Percentiles rank a stretch among this genome's conserved stretches.
Evolutionary conservation across 2,113 vertebrate species (phyloP).

Genomic region (Caranx melampygus): DNA sequence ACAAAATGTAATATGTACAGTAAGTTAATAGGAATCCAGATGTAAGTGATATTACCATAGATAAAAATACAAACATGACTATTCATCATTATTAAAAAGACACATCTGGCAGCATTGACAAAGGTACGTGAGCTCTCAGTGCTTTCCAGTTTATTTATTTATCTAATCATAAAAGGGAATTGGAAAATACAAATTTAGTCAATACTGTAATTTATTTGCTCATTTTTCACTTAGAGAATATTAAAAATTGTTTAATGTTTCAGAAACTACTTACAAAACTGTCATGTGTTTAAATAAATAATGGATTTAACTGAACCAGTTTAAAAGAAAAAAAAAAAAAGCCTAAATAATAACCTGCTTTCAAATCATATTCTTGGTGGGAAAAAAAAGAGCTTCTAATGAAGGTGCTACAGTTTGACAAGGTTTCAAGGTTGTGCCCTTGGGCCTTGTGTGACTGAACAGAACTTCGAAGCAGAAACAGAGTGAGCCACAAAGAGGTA

Average conservation of each 20-base stretch:
- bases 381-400: constrained; percentile 46
- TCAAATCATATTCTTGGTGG: constrained; percentile 13
- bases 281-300: neutral
- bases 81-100: neutral
- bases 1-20: neutral
- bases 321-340: neutral
- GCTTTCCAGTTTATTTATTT: constrained; percentile 8
- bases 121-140: neutral
- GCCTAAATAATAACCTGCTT: neutral
- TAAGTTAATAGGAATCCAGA: neutral
- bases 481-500: constrained; percentile 51
- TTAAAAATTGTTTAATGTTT: neutral
- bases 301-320: constrained; percentile 11
- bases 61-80: too few relatives aligned
- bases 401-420: constrained; percentile 38
- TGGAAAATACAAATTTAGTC: neutral
- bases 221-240: neutral
- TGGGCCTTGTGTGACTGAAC: constrained; percentile 57
- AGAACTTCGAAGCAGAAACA: constrained; percentile 29
- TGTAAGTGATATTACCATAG: neutral
- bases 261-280: neutral
- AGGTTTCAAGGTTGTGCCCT: constrained; percentile 69
- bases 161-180: constrained; percentile 3
- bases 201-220: neutral
- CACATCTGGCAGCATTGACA: neutral